phyloP scores from a whole-genome alignment of 2,888 invertebrate genomes.

The Phytoseiulus persimilis region DNA sequence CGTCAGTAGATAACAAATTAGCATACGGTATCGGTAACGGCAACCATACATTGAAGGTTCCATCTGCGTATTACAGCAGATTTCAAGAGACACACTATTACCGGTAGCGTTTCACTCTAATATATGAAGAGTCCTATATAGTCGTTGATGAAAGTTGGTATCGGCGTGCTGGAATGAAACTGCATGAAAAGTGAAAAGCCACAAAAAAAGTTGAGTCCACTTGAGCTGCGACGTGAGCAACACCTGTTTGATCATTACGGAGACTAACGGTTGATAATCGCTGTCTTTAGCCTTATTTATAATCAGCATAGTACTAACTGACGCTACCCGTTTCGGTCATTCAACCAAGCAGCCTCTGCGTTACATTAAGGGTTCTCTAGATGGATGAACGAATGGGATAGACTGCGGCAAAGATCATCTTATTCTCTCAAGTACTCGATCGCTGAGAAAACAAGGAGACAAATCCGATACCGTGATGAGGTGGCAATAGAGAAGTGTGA shows the following conservation, averaged over 20 bases:
- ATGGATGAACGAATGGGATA: neutral
- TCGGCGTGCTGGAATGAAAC: neutral
- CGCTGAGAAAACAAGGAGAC: neutral
- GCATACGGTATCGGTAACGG: neutral
- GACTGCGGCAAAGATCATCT: neutral
- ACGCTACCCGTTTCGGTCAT: neutral
- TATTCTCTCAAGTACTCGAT: neutral
- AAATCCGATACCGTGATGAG: neutral
- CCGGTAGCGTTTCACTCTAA: neutral
- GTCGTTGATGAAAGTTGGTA: neutral
- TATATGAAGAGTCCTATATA: constrained; percentile 13
- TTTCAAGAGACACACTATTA: neutral
- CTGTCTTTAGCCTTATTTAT: neutral
- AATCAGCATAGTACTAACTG: neutral
- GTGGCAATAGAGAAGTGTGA: neutral
- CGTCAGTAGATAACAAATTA: neutral
- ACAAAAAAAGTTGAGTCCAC: neutral
- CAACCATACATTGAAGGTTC: neutral
- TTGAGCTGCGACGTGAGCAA: neutral
- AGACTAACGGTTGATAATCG: neutral
- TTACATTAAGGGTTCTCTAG: neutral
- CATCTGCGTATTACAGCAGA: neutral
- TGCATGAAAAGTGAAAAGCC: neutral
- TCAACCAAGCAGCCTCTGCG: neutral
- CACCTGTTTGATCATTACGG: neutral